Evolutionary conservation across 2,797 vertebrate genomes (phyloP), one percentile per base, ranked within the genome.

Genomic region (Phylloscopus collybita): DNA sequence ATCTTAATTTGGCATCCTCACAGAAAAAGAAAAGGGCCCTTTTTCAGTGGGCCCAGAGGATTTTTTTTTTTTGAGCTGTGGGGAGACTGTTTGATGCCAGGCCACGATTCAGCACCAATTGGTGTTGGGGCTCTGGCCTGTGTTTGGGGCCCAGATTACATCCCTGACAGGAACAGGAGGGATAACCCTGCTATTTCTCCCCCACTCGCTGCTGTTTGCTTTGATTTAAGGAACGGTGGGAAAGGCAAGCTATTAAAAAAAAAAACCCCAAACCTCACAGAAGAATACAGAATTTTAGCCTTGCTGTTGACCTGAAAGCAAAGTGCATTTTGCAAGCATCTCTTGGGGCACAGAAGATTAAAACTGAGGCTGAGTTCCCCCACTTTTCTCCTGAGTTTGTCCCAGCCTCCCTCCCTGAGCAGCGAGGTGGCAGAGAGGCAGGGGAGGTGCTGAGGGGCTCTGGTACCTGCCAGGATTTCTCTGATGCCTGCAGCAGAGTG

Each of bases 381-480:
- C 15, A 49, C 9, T 14, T 20, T 18, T 40, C 23, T 42, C 13
- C 36, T 11, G 73, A 27, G 34, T 20, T 30, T 17, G 23, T 30
- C 53, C 57, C 45, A 1, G n/a, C 38, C 16, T 23, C 36, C 38
- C 16, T 23, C 42, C 38, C 57, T 5, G 4, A 13, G 59, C 32
- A 60, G 60, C 18, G 40, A 25, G 18, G 27, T 6, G 50, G 2
- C 5, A 10, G 47, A 2, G 44, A 15, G 45, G 59, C 50, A 45
- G 44, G 25, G 47, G 44, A 19, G 70, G 32, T 6, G 51, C 1
- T 1, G 51, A 11, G 8, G 1, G 10, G 16, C 9, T 54, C 13
- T 12, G 50, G 86, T 97, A 98, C 98, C 98, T 98, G 98, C 98
- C 98, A 98, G 29, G 97, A 98, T 88, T 96, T 97, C 73, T 98